phyloP scores from a whole-genome alignment of 2,888 invertebrate species.

The Habrosyne pyritoides region DNA sequence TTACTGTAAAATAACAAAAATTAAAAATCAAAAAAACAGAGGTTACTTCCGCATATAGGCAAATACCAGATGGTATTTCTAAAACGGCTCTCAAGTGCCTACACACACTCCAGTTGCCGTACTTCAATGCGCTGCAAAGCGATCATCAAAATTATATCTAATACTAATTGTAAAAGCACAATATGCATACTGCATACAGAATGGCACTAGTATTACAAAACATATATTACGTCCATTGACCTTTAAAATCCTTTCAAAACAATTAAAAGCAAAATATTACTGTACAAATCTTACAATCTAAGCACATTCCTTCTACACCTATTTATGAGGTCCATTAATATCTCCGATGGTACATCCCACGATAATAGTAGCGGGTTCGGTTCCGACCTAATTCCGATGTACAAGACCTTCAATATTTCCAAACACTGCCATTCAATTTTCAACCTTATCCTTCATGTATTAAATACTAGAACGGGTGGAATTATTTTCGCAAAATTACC shows the following conservation, averaged over 20 bases:
- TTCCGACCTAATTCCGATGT: conserved; percentile 58
- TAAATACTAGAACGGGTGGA: neutral
- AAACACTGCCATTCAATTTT: conserved; percentile 12
- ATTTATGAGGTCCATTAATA: conserved; percentile 8
- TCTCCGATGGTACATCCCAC: conserved; percentile 8
- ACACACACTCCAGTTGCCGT: no score
- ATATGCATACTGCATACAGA: no score
- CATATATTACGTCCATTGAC: neutral
- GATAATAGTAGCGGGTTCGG: conserved; percentile 39
- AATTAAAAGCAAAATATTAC: conserved; percentile 4
- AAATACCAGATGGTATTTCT: no score
- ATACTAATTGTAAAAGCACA: no score
- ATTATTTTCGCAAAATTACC: conserved; percentile 29
- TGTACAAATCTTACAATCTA: conserved; percentile 19
- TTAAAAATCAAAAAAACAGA: no score
- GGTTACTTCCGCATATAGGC: no score
- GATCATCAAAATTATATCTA: no score
- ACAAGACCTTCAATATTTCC: conserved; percentile 6
- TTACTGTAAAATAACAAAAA: no score
- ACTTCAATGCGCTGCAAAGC: no score
- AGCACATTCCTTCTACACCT: conserved; percentile 8
- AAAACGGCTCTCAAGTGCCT: no score
- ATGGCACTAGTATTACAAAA: no score
- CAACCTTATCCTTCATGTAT: conserved; percentile 19
- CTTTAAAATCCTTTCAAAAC: conserved; percentile 4